Evolutionary conservation across 2,797 vertebrate species (phyloP), one percentile per base, ranked within the genome.

Genomic region (Ctenopoma multispine): DNA sequence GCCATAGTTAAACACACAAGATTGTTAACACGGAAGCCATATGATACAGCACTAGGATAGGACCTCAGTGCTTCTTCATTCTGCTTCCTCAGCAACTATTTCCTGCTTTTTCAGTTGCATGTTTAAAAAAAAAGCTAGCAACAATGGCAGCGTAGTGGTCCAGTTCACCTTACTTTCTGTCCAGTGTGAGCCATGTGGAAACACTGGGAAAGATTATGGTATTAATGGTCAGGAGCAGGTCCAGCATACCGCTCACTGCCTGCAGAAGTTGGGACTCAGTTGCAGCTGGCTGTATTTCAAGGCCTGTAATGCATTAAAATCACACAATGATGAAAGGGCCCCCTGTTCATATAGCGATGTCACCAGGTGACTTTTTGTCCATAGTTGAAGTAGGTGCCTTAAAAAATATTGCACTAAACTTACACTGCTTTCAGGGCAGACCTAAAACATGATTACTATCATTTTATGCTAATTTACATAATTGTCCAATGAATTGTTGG

Each of bases 251-350:
- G 46, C 81, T 67, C 80, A 4, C 66, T 73, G 84, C 77, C 82
- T 40, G 79, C 77, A 75, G 69, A 89, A 90, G 82, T 87, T 86
- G 69, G 77, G 73, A 85, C 87, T 88, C 88, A 89, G 86, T 88
- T 91, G 83, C 86, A 76, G 69, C 84, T 92, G 90, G 89, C 87
- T 62, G 71, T 67, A 62, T 76, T 87, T 90, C 85, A 88, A 84
- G 79, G 69, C 79, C 79, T 83, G 49, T 88, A 91, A 90, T 92
- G 91, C 92, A 90, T 90, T 86, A 87, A 91, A 90, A 92, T 72
- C 63, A 43, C 63, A 46, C 68, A 81, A 82, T 82, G 74, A 90
- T 87, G 80, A 90, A 89, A 88, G 71, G 73, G 86, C 80, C 71
- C 75, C 79, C 75, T 89, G 82, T 90, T 90, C 77, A 55, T 76